Base-by-base conservation (phyloP, 2,113 vertebrate genomes). In the Malurus melanocephalus region DNA sequence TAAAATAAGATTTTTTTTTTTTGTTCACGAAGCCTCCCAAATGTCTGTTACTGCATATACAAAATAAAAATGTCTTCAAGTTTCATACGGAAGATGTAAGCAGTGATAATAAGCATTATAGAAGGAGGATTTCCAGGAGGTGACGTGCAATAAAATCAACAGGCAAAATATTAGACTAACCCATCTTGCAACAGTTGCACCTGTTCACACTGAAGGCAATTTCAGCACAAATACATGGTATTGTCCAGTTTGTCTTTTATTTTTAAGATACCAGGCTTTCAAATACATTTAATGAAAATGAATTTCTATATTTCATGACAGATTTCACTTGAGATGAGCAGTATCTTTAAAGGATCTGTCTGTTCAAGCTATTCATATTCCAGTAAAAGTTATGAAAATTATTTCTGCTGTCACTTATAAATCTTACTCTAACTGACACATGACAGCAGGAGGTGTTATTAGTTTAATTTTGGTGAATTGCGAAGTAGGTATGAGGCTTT, bases 401-500 rank as follows among this genome's bases (percentile, higher is more conserved):
- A 90, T 88, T 94, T 94, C 84, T 95, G 71, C 80, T 94, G 90
- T 81, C 88, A 81, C 33, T 90, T 91, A 64, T 13, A 88, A 84
- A 64, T 92, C 74, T 88, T 90, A 59, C 24, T 90, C 43, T 90
- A 84, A 86, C 72, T 93, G 92, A 79, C 84, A 94, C 87, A 85
- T 95, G 94, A 92, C 87, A 93, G 84, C 94, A 72, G 83, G 83
- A 83, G 88, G 92, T 91, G 67, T 94, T 93, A 90, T 86, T 94
- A 94, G 80, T 81, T 95, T 94, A 93, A 87, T 94, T 90, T 79
- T 90, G 52, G 55, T 90, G 80, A 87, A 93, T 85, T 81, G 59
- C 74, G 59, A 88, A 91, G 64, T 77, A 82, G 84, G 28, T 64
- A 66, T 73, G 64, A 91, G 68, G 61, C 56, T 89, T 88, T 87